Conservation (phyloP, 1,140 invertebrate genomes). For the Nixonia krombeini region DNA sequence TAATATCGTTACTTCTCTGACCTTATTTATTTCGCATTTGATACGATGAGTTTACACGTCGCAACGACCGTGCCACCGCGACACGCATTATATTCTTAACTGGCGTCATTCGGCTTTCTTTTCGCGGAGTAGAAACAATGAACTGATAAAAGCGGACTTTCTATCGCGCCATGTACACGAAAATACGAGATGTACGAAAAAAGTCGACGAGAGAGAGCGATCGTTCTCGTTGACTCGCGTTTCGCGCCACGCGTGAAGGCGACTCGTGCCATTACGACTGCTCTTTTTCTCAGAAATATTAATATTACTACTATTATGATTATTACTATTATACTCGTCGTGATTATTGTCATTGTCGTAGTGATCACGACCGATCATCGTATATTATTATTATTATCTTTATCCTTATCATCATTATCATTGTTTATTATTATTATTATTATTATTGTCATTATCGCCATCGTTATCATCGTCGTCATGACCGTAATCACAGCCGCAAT, state of each 20-base stretch:
- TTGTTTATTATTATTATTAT: constrained; percentile 28
- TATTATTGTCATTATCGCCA: constrained; percentile 48
- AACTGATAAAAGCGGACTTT: no score
- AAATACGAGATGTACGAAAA: no score
- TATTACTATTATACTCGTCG: constrained; percentile 55
- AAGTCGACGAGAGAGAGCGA: not conserved
- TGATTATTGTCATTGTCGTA: constrained; percentile 51
- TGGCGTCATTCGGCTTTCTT: constrained; percentile 34
- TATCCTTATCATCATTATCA: constrained; percentile 38
- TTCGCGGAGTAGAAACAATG: no score
- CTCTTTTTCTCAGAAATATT: constrained; percentile 47
- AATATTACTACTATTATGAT: constrained; percentile 56
- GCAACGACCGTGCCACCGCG: no score
- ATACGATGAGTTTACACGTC: constrained; percentile 25
- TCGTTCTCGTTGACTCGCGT: not conserved
- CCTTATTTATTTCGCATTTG: constrained; percentile 37
- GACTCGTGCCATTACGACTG: constrained; percentile 37
- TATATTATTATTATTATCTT: constrained; percentile 40
- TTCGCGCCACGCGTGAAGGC: not conserved
- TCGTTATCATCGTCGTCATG: constrained; percentile 42
- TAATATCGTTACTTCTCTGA: constrained; percentile 32
- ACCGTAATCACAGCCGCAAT: constrained; percentile 44
- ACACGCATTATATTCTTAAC: no score
- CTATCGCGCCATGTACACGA: no score
- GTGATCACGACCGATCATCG: no score